A percentile compares a stretch with the other conserved stretches of the same genome.
Conservation (phyloP, 2,888 invertebrate genomes). For the Sacculina carcini region DNA sequence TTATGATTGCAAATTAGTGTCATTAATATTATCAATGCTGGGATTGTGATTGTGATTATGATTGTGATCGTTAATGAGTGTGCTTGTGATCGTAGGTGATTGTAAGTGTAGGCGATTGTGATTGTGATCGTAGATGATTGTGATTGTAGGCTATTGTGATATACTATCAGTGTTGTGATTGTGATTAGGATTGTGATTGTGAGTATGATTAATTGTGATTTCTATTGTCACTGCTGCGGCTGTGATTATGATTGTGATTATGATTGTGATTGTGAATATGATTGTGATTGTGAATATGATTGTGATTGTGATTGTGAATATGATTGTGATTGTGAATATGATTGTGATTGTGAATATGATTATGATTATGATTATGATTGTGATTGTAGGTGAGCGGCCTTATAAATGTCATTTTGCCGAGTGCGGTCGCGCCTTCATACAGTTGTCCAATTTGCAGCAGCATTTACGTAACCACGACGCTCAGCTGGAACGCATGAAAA, state of each 20-base stretch:
- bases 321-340: too few relatives aligned
- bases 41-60: too few relatives aligned
- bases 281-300: too few relatives aligned
- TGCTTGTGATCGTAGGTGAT: background rate
- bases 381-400: conserved; percentile 63
- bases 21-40: too few relatives aligned
- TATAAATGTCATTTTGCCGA: conserved; percentile 90
- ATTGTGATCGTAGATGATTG: background rate
- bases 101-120: background rate
- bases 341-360: too few relatives aligned
- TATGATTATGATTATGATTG: too few relatives aligned
- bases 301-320: too few relatives aligned
- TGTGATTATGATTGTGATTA: too few relatives aligned
- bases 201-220: background rate
- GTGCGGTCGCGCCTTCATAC: conserved; percentile 86
- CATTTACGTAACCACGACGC: conserved; percentile 87
- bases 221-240: conserved; percentile 12
- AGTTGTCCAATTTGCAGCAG: conserved; percentile 83
- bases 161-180: background rate
- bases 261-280: too few relatives aligned
- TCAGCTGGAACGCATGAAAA: conserved; percentile 77
- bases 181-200: too few relatives aligned
- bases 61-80: background rate
- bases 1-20: too few relatives aligned
- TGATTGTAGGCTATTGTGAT: background rate